phyloP scores from a whole-genome alignment of 2,113 vertebrate species.

The Enhydra lutris region DNA sequence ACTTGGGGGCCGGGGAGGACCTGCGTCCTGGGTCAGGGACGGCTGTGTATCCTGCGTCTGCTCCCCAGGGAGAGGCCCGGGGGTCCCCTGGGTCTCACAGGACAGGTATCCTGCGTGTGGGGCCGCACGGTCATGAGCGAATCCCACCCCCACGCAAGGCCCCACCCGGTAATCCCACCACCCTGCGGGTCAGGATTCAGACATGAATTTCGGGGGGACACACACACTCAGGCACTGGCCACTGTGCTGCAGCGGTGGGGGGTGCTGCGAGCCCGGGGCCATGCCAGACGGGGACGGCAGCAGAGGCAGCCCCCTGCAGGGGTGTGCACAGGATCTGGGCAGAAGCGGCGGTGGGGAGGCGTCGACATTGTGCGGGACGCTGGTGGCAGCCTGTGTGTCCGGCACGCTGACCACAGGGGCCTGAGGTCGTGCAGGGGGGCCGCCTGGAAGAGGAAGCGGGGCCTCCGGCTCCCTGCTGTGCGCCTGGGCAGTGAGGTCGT shows the following conservation, averaged over 20 bases:
- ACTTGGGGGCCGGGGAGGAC: neutral
- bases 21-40: neutral
- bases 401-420: too few relatives aligned
- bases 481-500: neutral
- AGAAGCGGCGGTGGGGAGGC: neutral
- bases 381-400: neutral
- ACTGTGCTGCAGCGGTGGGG: fast-evolving
- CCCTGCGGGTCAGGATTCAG: neutral
- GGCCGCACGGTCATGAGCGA: neutral
- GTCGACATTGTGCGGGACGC: neutral
- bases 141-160: neutral
- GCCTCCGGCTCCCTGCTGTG: too few relatives aligned
- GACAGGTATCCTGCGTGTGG: fast-evolving
- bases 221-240: neutral
- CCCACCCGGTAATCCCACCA: neutral
- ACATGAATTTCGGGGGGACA: neutral
- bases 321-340: neutral
- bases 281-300: neutral
- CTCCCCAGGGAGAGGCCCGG: fast-evolving
- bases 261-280: neutral
- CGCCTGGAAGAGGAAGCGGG: neutral
- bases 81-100: neutral
- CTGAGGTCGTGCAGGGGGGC: neutral
- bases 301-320: neutral
- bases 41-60: too few relatives aligned